Evolutionary conservation across 1,140 invertebrate genomes (phyloP).

Genomic region (Habropoda laboriosa): DNA sequence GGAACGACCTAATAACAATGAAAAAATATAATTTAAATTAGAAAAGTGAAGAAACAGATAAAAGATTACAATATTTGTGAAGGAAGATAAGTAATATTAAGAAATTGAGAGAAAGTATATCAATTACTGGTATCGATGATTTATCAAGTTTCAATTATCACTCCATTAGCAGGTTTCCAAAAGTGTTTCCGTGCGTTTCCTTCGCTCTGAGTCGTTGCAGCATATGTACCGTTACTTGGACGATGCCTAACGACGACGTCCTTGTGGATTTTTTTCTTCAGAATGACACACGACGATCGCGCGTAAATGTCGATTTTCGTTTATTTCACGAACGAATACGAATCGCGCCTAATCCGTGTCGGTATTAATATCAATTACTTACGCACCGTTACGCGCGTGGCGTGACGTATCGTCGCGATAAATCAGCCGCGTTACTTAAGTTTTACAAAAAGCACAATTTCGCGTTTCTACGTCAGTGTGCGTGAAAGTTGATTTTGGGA

Average conservation of each 20-base stretch:
- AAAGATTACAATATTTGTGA: too few species aligned
- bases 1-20: too few species aligned
- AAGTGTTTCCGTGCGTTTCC: background rate
- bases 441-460: background rate
- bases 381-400: background rate
- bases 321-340: background rate
- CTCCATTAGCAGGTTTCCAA: background rate
- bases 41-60: too few species aligned
- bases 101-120: too few species aligned
- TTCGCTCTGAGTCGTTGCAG: conserved; percentile 12
- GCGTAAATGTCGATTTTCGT: background rate
- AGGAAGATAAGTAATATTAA: too few species aligned
- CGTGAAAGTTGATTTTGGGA: background rate
- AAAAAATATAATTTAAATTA: too few species aligned
- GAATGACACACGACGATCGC: background rate
- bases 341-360: background rate
- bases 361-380: conserved; percentile 25
- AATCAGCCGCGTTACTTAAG: background rate
- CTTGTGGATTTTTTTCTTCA: conserved; percentile 16
- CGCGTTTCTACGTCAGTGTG: background rate
- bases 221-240: conserved; percentile 44
- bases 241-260: conserved; percentile 15
- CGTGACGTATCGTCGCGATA: background rate
- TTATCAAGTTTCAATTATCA: background rate
- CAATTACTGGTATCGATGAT: background rate